phyloP scores from a whole-genome alignment of 2,797 vertebrate genomes.

The Pampus argenteus region DNA sequence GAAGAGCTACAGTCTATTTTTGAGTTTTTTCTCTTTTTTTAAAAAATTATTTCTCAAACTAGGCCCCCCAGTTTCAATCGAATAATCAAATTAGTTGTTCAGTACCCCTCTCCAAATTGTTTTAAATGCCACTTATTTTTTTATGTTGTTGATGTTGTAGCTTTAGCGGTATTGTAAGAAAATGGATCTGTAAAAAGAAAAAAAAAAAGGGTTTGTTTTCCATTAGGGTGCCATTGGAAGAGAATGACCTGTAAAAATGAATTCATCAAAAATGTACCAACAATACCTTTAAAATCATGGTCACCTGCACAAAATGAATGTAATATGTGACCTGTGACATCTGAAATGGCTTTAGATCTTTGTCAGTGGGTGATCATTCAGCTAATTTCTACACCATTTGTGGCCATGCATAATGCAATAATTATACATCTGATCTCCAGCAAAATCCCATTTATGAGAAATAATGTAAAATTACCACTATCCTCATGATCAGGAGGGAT shows the following conservation, averaged over 20 bases:
- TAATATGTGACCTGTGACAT: conserved; percentile 75
- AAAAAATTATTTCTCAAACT: conserved; percentile 40
- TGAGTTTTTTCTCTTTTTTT: conserved; percentile 32
- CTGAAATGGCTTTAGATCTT: conserved; percentile 73
- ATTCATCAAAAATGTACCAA: conserved; percentile 66
- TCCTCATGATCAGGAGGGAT: conserved; percentile 35
- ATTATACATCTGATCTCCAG: conserved; percentile 69
- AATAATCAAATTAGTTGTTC: conserved; percentile 17
- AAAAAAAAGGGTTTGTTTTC: conserved; percentile 44
- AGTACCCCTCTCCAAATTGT: conserved; percentile 53
- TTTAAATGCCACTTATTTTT: conserved; percentile 58
- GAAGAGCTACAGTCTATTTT: conserved; percentile 48
- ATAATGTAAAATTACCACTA: conserved; percentile 45
- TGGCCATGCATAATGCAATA: conserved; percentile 79
- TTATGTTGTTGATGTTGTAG: conserved; percentile 71
- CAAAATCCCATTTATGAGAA: conserved; percentile 55
- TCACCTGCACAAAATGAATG: conserved; percentile 84
- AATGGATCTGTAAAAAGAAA: conserved; percentile 58
- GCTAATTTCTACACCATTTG: conserved; percentile 66
- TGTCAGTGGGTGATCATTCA: conserved; percentile 61
- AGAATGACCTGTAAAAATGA: conserved; percentile 66
- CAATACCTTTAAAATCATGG: conserved; percentile 77
- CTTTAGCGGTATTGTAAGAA: conserved; percentile 75
- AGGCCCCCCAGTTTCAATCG: conserved; percentile 47
- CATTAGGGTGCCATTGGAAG: conserved; percentile 73